A percentile compares a stretch with the other conserved stretches of the same genome.
Conservation (phyloP, 2,113 vertebrate genomes). For the Toxotes jaculatrix region DNA sequence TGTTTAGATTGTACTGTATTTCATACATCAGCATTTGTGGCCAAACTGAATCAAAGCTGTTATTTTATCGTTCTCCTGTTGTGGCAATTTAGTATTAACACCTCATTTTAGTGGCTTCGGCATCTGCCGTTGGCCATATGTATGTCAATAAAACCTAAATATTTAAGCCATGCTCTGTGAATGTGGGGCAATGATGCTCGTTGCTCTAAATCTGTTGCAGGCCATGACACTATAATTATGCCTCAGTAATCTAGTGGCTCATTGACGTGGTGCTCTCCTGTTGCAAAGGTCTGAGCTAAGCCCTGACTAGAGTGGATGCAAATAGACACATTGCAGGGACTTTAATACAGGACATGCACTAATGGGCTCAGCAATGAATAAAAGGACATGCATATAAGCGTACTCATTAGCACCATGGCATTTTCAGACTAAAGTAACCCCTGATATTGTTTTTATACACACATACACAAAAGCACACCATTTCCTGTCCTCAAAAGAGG, state of each 20-base stretch:
- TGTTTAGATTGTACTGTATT: neutral
- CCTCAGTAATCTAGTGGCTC: conserved; percentile 39
- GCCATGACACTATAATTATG: conserved; percentile 35
- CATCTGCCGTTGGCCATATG: conserved; percentile 4
- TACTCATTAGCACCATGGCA: conserved; percentile 27
- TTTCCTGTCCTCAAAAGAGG: conserved; percentile 6
- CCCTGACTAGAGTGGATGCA: conserved; percentile 25
- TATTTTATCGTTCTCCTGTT: neutral
- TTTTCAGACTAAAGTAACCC: conserved; percentile 15
- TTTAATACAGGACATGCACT: conserved; percentile 1
- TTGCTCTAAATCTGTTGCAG: conserved; percentile 43
- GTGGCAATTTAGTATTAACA: neutral
- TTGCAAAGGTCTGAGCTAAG: conserved; percentile 41
- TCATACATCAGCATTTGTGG: neutral
- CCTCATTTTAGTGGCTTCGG: conserved; percentile 20
- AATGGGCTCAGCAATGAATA: conserved; percentile 30
- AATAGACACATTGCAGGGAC: conserved; percentile 4
- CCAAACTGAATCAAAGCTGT: conserved; percentile 21
- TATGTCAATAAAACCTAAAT: conserved; percentile 26
- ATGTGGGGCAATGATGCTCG: conserved; percentile 24
- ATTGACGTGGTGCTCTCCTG: conserved; percentile 17
- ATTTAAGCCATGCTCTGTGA: conserved; percentile 27
- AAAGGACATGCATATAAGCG: conserved; percentile 2
- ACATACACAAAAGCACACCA: neutral
- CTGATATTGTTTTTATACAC: neutral